phyloP scores from a whole-genome alignment of 2,113 vertebrate genomes.

The Microcebus griseorufus region DNA sequence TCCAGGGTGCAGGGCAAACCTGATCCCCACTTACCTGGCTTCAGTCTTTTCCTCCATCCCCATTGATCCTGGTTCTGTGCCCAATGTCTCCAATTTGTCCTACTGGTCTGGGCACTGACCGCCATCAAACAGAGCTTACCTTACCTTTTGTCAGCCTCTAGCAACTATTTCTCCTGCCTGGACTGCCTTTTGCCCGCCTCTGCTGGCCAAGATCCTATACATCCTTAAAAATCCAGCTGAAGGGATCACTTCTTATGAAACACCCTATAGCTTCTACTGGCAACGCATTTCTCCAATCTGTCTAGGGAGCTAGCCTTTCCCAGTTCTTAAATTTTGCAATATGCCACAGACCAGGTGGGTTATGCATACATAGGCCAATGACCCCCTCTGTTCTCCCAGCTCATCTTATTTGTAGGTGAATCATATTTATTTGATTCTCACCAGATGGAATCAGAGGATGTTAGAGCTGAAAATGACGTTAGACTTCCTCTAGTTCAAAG shows the following conservation, averaged over 20 bases:
- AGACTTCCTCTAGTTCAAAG: not conserved
- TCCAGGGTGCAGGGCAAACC: fast-evolving
- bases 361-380: fast-evolving
- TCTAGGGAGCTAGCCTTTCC: not conserved
- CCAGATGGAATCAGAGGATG: not conserved
- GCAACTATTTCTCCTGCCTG: not conserved
- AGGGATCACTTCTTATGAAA: not conserved
- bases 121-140: too few species aligned
- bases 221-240: not conserved
- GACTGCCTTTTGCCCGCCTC: not conserved
- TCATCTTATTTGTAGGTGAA: not conserved
- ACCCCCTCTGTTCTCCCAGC: too few species aligned
- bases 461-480: not conserved
- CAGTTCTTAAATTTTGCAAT: not conserved
- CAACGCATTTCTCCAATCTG: not conserved
- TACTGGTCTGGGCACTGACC: not conserved
- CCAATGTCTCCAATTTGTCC: not conserved
- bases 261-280: not conserved
- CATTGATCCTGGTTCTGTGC: too few species aligned
- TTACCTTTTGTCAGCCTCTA: not conserved
- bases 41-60: not conserved
- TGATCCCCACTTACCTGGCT: not conserved
- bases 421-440: not conserved
- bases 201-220: not conserved
- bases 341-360: fast-evolving